A percentile compares a stretch with the other conserved stretches of the same genome.
phyloP scores from a whole-genome alignment of 2,888 invertebrate species.

The Meloe dianella region DNA sequence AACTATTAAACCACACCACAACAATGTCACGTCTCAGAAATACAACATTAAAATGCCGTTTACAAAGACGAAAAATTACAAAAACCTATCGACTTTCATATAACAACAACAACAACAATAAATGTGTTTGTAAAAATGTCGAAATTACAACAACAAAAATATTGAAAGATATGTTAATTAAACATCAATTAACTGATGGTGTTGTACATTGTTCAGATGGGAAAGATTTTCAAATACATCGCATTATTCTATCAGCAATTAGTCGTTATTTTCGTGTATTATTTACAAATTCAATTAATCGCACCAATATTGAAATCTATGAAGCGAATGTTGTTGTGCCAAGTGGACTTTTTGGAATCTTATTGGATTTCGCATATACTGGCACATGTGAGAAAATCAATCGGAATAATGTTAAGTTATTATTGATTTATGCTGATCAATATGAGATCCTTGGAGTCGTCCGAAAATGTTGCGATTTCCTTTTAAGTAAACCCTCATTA shows the following conservation, averaged over 20 bases:
- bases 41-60: too few species aligned
- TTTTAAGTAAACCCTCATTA: conserved; percentile 56
- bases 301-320: conserved; percentile 66
- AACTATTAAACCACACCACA: too few species aligned
- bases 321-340: conserved; percentile 68
- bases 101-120: too few species aligned
- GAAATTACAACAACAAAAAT: too few species aligned
- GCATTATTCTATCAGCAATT: conserved; percentile 73
- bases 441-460: conserved; percentile 77
- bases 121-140: too few species aligned
- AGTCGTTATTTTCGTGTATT: conserved; percentile 76
- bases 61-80: too few species aligned
- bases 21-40: too few species aligned
- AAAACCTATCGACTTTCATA: too few species aligned
- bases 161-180: conserved; percentile 72
- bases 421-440: conserved; percentile 74
- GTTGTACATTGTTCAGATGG: conserved; percentile 69
- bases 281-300: conserved; percentile 72
- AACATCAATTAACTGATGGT: conserved; percentile 75
- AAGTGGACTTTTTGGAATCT: conserved; percentile 66
- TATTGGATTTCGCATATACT: conserved; percentile 79
- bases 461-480: conserved; percentile 71
- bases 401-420: conserved; percentile 70
- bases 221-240: conserved; percentile 69
- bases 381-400: conserved; percentile 70